A percentile compares a stretch with the other conserved stretches of the same genome.
These are phyloP conservation scores for Plebejus anna DNA, from an alignment of 2,888 invertebrate species.

Conservation along the genomic window DNA sequence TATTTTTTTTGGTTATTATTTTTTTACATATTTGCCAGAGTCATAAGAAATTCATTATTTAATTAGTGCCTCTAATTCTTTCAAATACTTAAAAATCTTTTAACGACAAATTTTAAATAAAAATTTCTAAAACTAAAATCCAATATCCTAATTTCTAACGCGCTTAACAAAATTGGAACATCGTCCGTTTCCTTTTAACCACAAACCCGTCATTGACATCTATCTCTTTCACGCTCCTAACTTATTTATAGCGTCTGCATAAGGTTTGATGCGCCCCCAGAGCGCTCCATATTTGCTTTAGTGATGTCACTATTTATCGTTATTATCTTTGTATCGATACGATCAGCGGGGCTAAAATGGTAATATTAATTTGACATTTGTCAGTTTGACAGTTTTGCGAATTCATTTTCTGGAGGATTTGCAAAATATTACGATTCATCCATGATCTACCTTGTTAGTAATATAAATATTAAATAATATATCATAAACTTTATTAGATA, in stretches of 20 bases:
- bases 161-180: slow-evolving; percentile 34
- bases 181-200: slow-evolving; percentile 51
- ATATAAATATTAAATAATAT: too few relatives aligned
- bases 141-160: slow-evolving; percentile 33
- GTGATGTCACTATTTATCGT: slow-evolving; percentile 45
- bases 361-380: too few relatives aligned
- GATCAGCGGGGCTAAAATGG: background rate
- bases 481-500: too few relatives aligned
- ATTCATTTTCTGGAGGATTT: too few relatives aligned
- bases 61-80: too few relatives aligned
- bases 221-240: slow-evolving; percentile 51
- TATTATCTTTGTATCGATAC: slow-evolving; percentile 41
- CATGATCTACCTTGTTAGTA: too few relatives aligned
- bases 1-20: background rate
- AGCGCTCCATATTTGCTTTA: slow-evolving; percentile 63
- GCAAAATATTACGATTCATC: too few relatives aligned
- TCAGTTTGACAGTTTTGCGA: background rate
- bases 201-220: slow-evolving; percentile 40
- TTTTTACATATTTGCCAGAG: background rate
- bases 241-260: slow-evolving; percentile 64
- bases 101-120: background rate
- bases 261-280: slow-evolving; percentile 59
- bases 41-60: background rate
- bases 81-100: too few relatives aligned
- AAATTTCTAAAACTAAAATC: slow-evolving; percentile 35